These are phyloP conservation scores for Bubo bubo DNA, from an alignment of 2,113 vertebrate genomes.

Conservation along the genomic window DNA sequence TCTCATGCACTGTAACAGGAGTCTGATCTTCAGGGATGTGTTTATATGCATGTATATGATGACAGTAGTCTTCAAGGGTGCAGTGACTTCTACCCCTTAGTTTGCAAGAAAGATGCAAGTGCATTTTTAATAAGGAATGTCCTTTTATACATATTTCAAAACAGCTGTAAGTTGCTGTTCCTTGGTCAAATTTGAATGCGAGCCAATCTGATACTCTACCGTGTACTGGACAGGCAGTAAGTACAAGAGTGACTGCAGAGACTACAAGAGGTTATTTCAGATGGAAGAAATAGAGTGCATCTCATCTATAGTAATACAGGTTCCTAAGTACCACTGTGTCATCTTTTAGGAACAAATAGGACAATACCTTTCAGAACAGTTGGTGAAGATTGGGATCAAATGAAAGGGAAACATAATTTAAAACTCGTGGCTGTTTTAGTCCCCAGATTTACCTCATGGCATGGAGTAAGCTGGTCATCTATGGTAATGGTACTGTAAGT, in stretches of 20 bases:
- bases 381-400: neutral
- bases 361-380: slow-evolving; percentile 24
- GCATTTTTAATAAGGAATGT: neutral
- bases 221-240: neutral
- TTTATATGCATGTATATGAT: neutral
- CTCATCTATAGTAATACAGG: neutral
- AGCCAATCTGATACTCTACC: neutral
- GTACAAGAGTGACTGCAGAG: neutral
- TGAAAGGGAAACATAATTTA: neutral
- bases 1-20: neutral
- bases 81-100: neutral
- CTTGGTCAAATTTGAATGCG: neutral
- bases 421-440: neutral
- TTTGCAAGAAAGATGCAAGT: neutral
- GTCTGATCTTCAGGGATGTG: neutral
- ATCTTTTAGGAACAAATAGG: neutral
- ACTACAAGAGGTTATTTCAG: neutral
- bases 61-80: neutral
- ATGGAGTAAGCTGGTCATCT: neutral
- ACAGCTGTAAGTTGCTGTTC: neutral
- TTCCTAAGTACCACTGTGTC: neutral
- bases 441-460: neutral
- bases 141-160: neutral
- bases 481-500: neutral
- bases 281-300: neutral